Base-by-base conservation (phyloP, 2,113 vertebrate species). In the Otus sunia region DNA sequence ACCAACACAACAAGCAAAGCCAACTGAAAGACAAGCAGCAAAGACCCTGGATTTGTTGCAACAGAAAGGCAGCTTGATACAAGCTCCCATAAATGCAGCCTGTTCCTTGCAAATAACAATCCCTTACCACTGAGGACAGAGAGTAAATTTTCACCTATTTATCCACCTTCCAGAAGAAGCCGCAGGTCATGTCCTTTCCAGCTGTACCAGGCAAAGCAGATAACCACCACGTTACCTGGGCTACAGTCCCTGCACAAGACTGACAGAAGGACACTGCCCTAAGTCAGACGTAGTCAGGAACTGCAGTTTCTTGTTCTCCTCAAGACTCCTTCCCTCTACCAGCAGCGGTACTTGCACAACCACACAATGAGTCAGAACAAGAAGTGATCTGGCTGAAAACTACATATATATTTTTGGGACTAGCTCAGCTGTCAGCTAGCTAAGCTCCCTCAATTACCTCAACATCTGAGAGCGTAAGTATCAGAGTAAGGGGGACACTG, bases 181-280 rank as follows among this genome's bases (percentile, higher is more conserved):
- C 3, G 1, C 64, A 22, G 63, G 32, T 39, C 32, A 22, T 0
- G 4, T 4, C 49, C 67, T 8, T 23, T 15, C 77, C 80, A 39
- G 55, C 3, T 8, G n/a, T 4, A 12, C 13, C 15, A 50, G 69
- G 59, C 55, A 18, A 27, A 73, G 79, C 30, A n/a, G 63, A 59
- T 0, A 34, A 87, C 6, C 49, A 16, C 39, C 34, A 9, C 1
- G 1, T 3, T 26, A 19, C 12, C 49, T 29, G 62, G 6, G 3
- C 21, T 6, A 23, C 55, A n/a, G 50, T 12, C 63, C 66, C 64
- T 15, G 83, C 47, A 12, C 32, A 7, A 5, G 37, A 43, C 56
- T 1, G 5, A 52, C 68, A 67, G 30, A 4, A 41, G 34, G 80
- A 22, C 10, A 0, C 71, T 25, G 71, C 55, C 59, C 59, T 7